Base-by-base conservation (phyloP, 2,797 vertebrate genomes). In the Heliangelus exortis region DNA sequence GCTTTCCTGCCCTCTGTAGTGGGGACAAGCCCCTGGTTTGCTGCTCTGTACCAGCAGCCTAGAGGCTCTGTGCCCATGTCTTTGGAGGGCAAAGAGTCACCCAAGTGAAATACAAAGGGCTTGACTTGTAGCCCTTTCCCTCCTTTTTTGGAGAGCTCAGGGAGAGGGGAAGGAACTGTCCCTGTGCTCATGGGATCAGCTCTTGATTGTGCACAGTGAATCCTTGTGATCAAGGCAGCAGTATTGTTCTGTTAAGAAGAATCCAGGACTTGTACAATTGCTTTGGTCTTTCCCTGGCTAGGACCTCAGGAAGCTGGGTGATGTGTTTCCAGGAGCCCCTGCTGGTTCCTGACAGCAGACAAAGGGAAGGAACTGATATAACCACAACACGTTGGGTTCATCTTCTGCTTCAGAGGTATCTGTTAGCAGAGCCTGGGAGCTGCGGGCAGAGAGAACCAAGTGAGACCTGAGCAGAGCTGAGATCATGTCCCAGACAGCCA, bases 401-500 rank as follows among this genome's bases (percentile, higher is more conserved):
- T 74, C 78, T 87, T 67, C 47, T 82, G 53, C 71, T 43, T 89
- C 34, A 4, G 58, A 92, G 65, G 10, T 55, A 22, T 84, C 71
- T 74, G 25, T 93, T 92, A 87, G n/a, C 53, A 80, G 51, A 78
- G 51, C 48, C 77, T 68, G 86, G 80, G 91, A 90, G 71, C 21
- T 80, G 78, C 2, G 25, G 78, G 82, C 71, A 87, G 69, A 41
- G 67, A 54, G 58, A 93, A 89, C 54, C 84, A 58, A 22, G 36
- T 43, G 89, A 71, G 76, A 94, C 69, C 50, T 73, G 54, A 88
- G 67, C 45, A 80, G 71, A 54, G 87, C 82, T 95, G 95, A 95
- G 92, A 72, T 94, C 74, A 94, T 93, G 93, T 94, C 93, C 92
- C 87, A 92, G 84, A 84, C 92, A 96, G 81, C 28, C 67, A 61